Conservation (phyloP, 2,888 invertebrate genomes). For the Acrobasis consociella region DNA sequence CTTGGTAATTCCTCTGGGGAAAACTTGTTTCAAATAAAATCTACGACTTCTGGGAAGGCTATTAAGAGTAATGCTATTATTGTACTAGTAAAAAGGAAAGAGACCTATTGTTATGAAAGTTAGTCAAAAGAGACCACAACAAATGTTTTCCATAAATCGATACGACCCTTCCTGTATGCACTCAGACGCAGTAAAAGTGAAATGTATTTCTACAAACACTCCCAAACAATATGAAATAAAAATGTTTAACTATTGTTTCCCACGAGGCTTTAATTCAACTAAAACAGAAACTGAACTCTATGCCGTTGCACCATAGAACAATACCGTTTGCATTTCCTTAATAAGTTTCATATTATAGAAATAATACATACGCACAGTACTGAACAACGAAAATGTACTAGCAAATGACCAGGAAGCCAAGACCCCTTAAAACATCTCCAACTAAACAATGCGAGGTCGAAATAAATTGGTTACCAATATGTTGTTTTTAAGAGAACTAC, state of each 20-base stretch:
- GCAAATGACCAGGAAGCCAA: conserved; percentile 11
- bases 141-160: not conserved
- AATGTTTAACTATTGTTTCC: conserved; percentile 19
- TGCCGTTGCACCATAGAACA: not conserved
- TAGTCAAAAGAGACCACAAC: not conserved
- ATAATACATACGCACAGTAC: conserved; percentile 9
- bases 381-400: not conserved
- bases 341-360: conserved; percentile 5
- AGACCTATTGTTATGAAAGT: no score
- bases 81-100: no score
- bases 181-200: conserved; percentile 16
- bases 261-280: conserved; percentile 5
- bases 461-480: conserved; percentile 5
- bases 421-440: not conserved
- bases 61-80: no score
- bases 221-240: conserved; percentile 20
- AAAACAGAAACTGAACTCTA: conserved; percentile 4
- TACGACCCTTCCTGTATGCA: not conserved
- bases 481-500: conserved; percentile 15
- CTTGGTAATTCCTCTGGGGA: no score
- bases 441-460: not conserved
- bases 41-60: no score
- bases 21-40: no score
- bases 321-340: conserved; percentile 5
- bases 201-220: conserved; percentile 20